Evolutionary conservation across 2,113 vertebrate genomes (phyloP).

Genomic region (Bos taurus): ARS-UCD2.0 NC_037347.1:65629501-65630000

Average conservation of each 20-base stretch:
- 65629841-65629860: not conserved
- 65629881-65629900: not conserved
- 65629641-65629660: not conserved
- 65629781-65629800: not conserved
- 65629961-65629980: not conserved
- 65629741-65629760: accelerated
- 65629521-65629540: accelerated
- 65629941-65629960: not conserved
- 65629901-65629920: not conserved
- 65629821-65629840: constrained; percentile 33
- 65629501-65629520: too few relatives aligned
- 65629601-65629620: not conserved
- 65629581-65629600: not conserved
- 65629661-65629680: not conserved
- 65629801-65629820: not conserved
- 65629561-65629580: not conserved
- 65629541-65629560: accelerated
- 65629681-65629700: not conserved
- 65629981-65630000: too few relatives aligned
- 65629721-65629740: not conserved
- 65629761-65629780: constrained; percentile 10
- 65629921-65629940: not conserved
- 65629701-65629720: not conserved
- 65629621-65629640: not conserved
- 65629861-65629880: not conserved